Conservation (phyloP, 2,888 invertebrate genomes). For the Ellobium chinense region DNA sequence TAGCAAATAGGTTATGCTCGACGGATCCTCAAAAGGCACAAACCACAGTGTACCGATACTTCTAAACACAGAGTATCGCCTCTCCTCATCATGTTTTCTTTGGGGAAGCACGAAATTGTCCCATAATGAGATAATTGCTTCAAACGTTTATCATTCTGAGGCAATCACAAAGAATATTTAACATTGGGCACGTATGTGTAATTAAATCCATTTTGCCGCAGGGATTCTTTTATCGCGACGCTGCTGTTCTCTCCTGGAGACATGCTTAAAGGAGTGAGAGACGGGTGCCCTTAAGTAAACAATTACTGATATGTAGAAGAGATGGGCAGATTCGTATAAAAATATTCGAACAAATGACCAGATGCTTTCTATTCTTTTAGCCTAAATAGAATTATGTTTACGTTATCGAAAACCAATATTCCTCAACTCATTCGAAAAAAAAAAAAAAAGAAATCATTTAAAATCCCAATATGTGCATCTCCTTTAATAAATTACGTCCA, state of each 20-base stretch:
- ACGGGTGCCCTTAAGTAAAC: background rate
- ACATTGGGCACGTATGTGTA: slow-evolving; percentile 33
- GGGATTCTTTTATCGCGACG: background rate
- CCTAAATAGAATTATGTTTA: too few species aligned
- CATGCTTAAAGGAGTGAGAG: slow-evolving; percentile 1
- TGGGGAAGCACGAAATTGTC: slow-evolving; percentile 6
- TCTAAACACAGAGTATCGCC: background rate
- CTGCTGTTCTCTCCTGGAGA: background rate
- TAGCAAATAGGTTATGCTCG: too few species aligned
- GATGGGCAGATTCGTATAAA: too few species aligned
- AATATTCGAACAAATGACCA: too few species aligned
- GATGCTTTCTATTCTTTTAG: too few species aligned
- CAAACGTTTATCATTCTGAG: background rate
- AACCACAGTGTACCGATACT: background rate
- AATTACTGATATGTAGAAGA: background rate
- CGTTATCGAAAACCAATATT: too few species aligned
- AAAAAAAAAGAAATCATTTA: too few species aligned
- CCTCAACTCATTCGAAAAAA: too few species aligned
- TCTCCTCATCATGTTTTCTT: background rate
- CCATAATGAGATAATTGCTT: slow-evolving; percentile 27
- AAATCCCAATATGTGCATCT: too few species aligned
- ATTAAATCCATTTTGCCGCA: slow-evolving; percentile 32
- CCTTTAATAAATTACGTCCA: too few species aligned
- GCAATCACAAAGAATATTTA: slow-evolving; percentile 26
- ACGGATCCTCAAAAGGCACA: too few species aligned